A percentile compares a stretch with the other conserved stretches of the same genome.
Conservation (phyloP, 1,140 invertebrate species). For the Holotrichia oblita region DNA sequence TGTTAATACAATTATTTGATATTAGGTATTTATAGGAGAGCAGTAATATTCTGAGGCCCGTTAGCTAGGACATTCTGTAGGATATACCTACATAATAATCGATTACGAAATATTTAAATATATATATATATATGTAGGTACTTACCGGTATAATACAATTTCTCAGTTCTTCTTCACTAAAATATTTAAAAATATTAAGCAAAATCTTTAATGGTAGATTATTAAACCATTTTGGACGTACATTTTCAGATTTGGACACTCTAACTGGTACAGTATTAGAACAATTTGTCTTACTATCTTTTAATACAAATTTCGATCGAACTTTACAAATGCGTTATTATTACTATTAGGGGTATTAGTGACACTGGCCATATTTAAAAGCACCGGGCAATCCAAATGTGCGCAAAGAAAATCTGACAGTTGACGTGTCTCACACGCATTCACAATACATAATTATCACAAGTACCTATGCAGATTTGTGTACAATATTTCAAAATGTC, state of each 20-base stretch:
- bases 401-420: conserved; percentile 20
- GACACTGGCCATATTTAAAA: conserved; percentile 11
- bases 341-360: neutral
- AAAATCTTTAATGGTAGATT: conserved; percentile 42
- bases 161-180: conserved; percentile 41
- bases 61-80: too few relatives aligned
- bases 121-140: too few relatives aligned
- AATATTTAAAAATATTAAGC: conserved; percentile 45
- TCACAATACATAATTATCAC: neutral
- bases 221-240: conserved; percentile 41
- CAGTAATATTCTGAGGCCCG: too few relatives aligned
- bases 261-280: neutral
- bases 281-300: neutral
- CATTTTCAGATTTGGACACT: neutral
- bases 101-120: too few relatives aligned
- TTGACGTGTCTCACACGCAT: conserved; percentile 37
- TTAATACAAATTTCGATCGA: conserved; percentile 6
- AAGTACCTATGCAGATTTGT: neutral
- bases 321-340: neutral
- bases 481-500: conserved; percentile 37
- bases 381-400: conserved; percentile 1
- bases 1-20: too few relatives aligned
- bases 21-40: too few relatives aligned
- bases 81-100: neutral
- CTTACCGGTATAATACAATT: conserved; percentile 43